Evolutionary conservation across 2,888 invertebrate genomes (phyloP), one percentile per base, ranked within the genome.

Genomic region (Thysanoteuthis rhombus): DNA sequence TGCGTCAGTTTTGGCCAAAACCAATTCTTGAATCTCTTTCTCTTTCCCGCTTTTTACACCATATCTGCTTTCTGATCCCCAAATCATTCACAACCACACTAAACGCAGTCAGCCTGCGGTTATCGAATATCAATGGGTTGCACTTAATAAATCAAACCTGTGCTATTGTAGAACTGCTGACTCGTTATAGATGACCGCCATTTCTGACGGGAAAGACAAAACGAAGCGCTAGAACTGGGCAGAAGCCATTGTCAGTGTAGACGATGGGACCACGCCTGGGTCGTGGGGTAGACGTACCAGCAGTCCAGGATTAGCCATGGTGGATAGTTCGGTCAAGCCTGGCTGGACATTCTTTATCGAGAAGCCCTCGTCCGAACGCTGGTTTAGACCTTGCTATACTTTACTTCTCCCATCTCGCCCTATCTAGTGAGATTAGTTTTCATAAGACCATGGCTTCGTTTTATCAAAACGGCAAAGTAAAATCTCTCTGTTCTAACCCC

Each of bases 231-330:
- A n/a, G 36, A n/a, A 75, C n/a, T 19, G 12, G n/a, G 36, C 75
- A n/a, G 36, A 36, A 75, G 36, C n/a, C 75, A 75, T 75, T 75
- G n/a, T 75, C n/a, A n/a, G 10, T 12, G n/a, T 75, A 75, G n/a
- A 75, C 75, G 75, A 75, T 1, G 32, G 75, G 12, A n/a, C 32
- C 10, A 10, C 32, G n/a, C n/a, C 19, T n/a, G 75, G 19, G 75
- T 75, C 4, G 75, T 75, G 75, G n/a, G n/a, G 75, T n/a, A 75
- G 75, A 16, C n/a, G 75, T 16, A n/a, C 1, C 75, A 36, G 2
- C 75, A n/a, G 75, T 75, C n/a, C n/a, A 75, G 75, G 75, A 75
- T 75, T 75, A 75, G 75, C n/a, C n/a, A 75, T n/a, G 75, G n/a
- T 75, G 75, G 75, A 75, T 75, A 75, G 75, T 75, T 75, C 75